phyloP scores from a whole-genome alignment of 2,888 invertebrate genomes.

The Rhopalosiphum nymphaeae region DNA sequence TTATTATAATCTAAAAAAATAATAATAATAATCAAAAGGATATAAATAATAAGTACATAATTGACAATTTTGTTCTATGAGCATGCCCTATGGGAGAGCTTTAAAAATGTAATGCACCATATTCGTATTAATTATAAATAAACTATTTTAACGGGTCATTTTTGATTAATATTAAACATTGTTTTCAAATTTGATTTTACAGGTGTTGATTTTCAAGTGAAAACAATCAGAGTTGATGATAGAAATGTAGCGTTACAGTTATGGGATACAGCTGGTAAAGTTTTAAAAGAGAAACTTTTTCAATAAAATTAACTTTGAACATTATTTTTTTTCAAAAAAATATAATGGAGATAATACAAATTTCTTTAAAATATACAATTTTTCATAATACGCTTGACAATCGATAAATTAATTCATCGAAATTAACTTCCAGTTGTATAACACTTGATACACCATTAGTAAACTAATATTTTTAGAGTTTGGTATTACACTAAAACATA shows the following conservation, averaged over 20 bases:
- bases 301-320: neutral
- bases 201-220: conserved; percentile 75
- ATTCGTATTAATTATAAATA: neutral
- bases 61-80: neutral
- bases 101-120: neutral
- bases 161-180: neutral
- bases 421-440: neutral
- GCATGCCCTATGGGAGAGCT: neutral
- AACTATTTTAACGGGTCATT: neutral
- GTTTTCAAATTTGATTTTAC: conserved; percentile 59
- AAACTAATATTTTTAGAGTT: neutral
- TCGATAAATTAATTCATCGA: neutral
- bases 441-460: neutral
- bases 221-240: conserved; percentile 73
- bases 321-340: neutral
- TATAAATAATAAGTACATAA: neutral
- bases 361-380: neutral
- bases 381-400: neutral
- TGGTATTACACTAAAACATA: neutral
- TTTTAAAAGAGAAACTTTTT: neutral
- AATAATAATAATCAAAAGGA: neutral
- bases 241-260: conserved; percentile 72
- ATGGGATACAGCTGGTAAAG: conserved; percentile 76
- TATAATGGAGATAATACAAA: neutral
- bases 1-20: neutral